phyloP scores from a whole-genome alignment of 2,888 invertebrate species.

The Anagyrus pseudococci region DNA sequence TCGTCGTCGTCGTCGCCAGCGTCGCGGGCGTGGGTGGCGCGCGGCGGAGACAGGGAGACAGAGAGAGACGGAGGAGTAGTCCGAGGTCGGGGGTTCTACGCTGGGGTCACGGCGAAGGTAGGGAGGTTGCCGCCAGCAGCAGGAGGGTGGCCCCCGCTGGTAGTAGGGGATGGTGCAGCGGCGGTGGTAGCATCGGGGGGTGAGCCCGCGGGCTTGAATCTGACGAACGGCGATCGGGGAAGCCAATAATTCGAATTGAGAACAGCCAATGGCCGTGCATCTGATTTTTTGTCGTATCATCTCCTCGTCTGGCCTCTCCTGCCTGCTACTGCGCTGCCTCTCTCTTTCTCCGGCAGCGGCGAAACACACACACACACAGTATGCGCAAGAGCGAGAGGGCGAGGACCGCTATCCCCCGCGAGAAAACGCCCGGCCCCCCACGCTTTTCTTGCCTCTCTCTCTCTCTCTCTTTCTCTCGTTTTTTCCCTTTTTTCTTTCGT shows the following conservation, averaged over 20 bases:
- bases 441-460: background rate
- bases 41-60: constrained; percentile 31
- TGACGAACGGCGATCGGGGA: constrained; percentile 56
- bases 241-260: constrained; percentile 61
- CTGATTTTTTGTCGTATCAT: constrained; percentile 62
- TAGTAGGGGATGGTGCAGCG: no score
- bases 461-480: no score
- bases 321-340: background rate
- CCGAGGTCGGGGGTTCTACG: constrained; percentile 35
- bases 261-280: constrained; percentile 62
- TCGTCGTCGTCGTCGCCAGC: constrained; percentile 13
- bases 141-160: constrained; percentile 38
- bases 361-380: background rate
- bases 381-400: background rate
- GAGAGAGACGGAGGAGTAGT: background rate
- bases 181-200: constrained; percentile 33
- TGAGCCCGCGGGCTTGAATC: constrained; percentile 50
- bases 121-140: constrained; percentile 33
- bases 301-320: constrained; percentile 39
- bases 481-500: no score
- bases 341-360: constrained; percentile 17
- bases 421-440: constrained; percentile 30
- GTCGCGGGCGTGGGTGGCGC: constrained; percentile 11
- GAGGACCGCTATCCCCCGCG: constrained; percentile 29
- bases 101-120: background rate